Base-by-base conservation (phyloP, 2,113 vertebrate genomes). In the Lycocorax pyrrhopterus region DNA sequence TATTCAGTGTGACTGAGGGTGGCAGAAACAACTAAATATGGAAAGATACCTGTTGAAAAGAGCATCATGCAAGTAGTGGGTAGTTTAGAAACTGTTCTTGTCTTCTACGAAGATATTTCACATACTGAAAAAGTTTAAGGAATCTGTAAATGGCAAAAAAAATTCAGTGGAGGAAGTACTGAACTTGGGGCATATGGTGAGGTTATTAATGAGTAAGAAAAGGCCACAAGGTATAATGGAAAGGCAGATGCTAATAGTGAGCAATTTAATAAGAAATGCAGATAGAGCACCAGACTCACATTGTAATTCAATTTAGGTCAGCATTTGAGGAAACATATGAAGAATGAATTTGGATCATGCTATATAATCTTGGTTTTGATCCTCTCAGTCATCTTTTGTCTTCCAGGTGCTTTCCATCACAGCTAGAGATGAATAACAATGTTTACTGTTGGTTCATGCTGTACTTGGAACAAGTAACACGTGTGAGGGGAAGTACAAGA, bases 241-340 rank as follows among this genome's bases (percentile, higher is more conserved):
- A 95, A 96, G 82, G 75, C 93, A 93, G 79, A 95, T 95, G 87
- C 92, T 96, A 86, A 88, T 60, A 83, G 87, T 60, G 75, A 95
- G 75, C 81, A 90, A 91, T 96, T 95, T 95, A 95, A 96, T 95
- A 93, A 94, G 81, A 97, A 93, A 96, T 93, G 75, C 92, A 86
- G 87, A 90, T 88, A 93, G 79, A 94, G 32, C 47, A 52, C 39
- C 75, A 93, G 88, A 80, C 72, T 89, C 82, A 53, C 25, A 16
- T n/a, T 83, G 47, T 95, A 94, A 95, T 96, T 96, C 78, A 77
- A 77, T 96, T 96, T 94, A 78, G 76, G 79, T 63, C 63, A 76
- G 17, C 68, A 84, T 92, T 84, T 87, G 77, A 94, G 79, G 85
- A 95, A 96, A 83, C 79, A 86, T 76, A 85, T 27, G 84, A 97